A percentile compares a stretch with the other conserved stretches of the same genome.
Conservation (phyloP, 1,140 invertebrate genomes). For the Orchestia grillus region DNA sequence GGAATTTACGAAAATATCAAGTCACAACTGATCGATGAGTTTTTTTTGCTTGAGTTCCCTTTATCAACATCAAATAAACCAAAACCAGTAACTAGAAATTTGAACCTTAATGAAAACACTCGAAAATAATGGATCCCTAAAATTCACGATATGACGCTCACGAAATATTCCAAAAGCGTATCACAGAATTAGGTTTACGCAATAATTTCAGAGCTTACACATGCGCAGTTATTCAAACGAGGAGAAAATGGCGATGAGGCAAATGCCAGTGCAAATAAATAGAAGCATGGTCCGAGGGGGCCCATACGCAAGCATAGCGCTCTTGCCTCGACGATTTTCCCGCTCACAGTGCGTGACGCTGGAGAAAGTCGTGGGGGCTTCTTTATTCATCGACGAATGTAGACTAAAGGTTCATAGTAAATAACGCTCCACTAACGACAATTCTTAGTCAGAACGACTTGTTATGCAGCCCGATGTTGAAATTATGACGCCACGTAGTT, state of each 20-base stretch:
- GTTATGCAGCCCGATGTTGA: background rate
- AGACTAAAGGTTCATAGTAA: slow-evolving; percentile 22
- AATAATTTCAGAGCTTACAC: no score
- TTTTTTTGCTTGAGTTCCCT: no score
- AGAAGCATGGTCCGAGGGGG: background rate
- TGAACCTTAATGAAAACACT: no score
- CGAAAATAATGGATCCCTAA: no score
- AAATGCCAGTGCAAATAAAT: background rate
- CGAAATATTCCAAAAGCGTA: no score
- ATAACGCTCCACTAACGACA: slow-evolving; percentile 46
- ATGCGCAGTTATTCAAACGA: background rate
- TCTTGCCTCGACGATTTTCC: slow-evolving; percentile 16
- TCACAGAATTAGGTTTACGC: no score
- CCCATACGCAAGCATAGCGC: background rate
- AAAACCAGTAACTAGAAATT: no score
- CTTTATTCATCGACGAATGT: slow-evolving; percentile 19
- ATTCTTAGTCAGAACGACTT: background rate
- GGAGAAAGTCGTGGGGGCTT: slow-evolving; percentile 23
- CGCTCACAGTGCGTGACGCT: background rate
- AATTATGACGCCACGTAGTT: background rate
- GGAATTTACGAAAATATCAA: no score
- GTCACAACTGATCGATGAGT: no score
- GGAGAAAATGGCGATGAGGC: background rate
- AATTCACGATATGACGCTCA: no score
- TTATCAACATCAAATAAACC: no score